Conservation (phyloP, 2,797 vertebrate species). For the Pseudochirops cupreus region DNA sequence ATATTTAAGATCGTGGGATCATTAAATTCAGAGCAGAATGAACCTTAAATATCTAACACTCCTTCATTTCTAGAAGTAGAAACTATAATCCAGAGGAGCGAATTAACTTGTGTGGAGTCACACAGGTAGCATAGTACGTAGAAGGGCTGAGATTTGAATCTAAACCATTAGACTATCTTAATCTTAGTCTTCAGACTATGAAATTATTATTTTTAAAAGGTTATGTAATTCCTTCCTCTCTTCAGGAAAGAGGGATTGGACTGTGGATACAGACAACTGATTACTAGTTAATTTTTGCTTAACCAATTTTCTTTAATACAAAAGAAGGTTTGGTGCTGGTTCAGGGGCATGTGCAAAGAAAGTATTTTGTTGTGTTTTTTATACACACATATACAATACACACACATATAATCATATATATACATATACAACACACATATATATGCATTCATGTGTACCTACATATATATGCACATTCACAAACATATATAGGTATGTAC, state of each 20-base stretch:
- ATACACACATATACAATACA: too few species aligned
- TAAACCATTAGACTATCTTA: background rate
- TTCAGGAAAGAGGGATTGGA: background rate
- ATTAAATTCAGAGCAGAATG: background rate
- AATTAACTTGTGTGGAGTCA: background rate
- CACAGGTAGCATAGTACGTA: too few species aligned
- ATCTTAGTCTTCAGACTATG: background rate
- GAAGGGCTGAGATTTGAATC: background rate
- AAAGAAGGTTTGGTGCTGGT: background rate
- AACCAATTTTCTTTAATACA: background rate
- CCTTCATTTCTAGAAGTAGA: background rate
- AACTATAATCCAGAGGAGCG: background rate
- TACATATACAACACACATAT: too few species aligned
- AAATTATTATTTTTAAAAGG: background rate
- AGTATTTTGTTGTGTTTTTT: background rate
- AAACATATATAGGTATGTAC: too few species aligned
- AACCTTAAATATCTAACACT: background rate
- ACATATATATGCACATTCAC: too few species aligned
- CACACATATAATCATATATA: too few species aligned
- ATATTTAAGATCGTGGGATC: background rate
- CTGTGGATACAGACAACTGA: background rate
- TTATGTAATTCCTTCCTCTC: background rate
- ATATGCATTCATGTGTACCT: too few species aligned
- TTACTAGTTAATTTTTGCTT: too few species aligned
- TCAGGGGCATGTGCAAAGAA: background rate